A percentile compares a stretch with the other conserved stretches of the same genome.
phyloP scores from a whole-genome alignment of 2,797 vertebrate genomes.

The Taeniopygia guttata region DNA sequence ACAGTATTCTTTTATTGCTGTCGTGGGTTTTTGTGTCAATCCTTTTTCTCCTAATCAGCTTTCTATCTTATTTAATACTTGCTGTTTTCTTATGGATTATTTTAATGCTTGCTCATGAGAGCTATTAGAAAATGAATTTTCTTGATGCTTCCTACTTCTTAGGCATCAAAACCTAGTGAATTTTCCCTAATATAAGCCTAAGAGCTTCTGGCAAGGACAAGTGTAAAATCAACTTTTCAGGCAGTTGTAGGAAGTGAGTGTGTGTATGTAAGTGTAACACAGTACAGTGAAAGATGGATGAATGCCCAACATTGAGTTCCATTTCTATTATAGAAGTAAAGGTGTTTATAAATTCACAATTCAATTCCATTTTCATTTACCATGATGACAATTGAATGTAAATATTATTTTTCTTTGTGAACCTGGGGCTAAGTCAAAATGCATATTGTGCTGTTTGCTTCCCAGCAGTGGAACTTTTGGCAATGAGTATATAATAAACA shows the following conservation, averaged over 20 bases:
- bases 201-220: slow-evolving; percentile 20
- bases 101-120: background rate
- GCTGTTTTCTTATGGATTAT: slow-evolving; percentile 20
- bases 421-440: background rate
- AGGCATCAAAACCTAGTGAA: background rate
- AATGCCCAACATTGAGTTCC: background rate
- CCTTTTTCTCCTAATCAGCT: background rate
- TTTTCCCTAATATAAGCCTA: slow-evolving; percentile 16
- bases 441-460: background rate
- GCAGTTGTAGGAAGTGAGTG: background rate
- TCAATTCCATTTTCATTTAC: slow-evolving; percentile 18
- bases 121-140: slow-evolving; percentile 12
- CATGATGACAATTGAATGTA: slow-evolving; percentile 6
- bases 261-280: background rate
- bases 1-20: background rate
- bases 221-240: slow-evolving; percentile 17
- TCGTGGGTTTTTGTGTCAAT: background rate
- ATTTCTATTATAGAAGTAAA: background rate
- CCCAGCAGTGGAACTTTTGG: background rate
- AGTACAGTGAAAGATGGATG: background rate
- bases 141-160: background rate
- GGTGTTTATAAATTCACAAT: slow-evolving; percentile 27
- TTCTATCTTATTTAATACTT: background rate
- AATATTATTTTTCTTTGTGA: slow-evolving; percentile 25
- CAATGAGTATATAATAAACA: background rate